phyloP scores from a whole-genome alignment of 2,888 invertebrate genomes.

The Flexamia atlantica region DNA sequence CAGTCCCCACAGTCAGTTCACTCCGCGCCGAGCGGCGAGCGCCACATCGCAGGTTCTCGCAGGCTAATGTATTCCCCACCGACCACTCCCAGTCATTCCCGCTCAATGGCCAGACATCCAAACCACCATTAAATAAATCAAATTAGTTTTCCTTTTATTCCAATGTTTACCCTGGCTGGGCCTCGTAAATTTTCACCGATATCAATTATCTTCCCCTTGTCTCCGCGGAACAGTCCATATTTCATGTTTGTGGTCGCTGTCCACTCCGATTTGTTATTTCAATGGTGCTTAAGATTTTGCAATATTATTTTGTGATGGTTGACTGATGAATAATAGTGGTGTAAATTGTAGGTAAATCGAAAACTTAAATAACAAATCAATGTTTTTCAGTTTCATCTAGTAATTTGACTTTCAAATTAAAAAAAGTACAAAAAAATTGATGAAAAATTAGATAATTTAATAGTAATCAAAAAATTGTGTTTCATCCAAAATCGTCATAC shows the following conservation, averaged over 20 bases:
- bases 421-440: too few species aligned
- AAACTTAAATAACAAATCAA: too few species aligned
- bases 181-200: conserved; percentile 31
- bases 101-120: conserved; percentile 46
- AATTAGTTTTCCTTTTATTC: conserved; percentile 49
- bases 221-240: conserved; percentile 6
- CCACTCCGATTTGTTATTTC: neutral
- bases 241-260: conserved; percentile 15
- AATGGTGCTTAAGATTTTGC: neutral
- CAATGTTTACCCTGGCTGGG: conserved; percentile 39
- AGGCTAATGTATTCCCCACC: conserved; percentile 14
- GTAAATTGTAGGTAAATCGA: too few species aligned
- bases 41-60: neutral
- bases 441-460: too few species aligned
- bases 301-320: too few species aligned
- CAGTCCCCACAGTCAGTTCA: too few species aligned
- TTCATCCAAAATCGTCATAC: too few species aligned
- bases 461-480: too few species aligned
- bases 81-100: conserved; percentile 28
- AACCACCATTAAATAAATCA: conserved; percentile 40
- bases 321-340: too few species aligned
- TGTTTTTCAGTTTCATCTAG: too few species aligned
- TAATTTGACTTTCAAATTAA: too few species aligned
- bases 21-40: too few species aligned
- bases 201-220: conserved; percentile 33